Percentiles rank a stretch among this genome's conserved stretches.
Evolutionary conservation across 2,113 vertebrate genomes (phyloP).

Genomic region (Dolichallabes microphthalmus): DNA sequence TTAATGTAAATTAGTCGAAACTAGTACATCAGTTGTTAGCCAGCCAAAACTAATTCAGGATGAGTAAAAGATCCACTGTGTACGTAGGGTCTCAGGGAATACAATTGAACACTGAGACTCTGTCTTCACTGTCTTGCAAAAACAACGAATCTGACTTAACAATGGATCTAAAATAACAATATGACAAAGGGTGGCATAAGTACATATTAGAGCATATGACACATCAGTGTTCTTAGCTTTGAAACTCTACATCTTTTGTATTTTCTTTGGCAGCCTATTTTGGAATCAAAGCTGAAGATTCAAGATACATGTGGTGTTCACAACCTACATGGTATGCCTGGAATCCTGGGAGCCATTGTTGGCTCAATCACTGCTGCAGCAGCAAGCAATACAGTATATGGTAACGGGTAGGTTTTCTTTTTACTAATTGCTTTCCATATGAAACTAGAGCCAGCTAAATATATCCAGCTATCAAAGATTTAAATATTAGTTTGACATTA

Average conservation of each 20-base stretch:
- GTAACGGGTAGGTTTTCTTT: constrained; percentile 75
- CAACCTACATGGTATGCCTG: constrained; percentile 89
- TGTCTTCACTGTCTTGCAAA: neutral
- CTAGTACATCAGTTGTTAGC: neutral
- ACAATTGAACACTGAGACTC: neutral
- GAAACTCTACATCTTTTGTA: neutral
- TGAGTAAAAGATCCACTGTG: neutral
- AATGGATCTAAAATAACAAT: neutral
- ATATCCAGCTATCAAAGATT: neutral
- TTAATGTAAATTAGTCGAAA: neutral
- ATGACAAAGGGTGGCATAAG: neutral
- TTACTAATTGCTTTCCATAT: neutral
- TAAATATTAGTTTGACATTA: neutral
- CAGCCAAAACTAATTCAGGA: neutral
- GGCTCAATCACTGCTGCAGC: constrained; percentile 74
- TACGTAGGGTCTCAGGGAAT: neutral
- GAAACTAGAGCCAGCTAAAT: neutral
- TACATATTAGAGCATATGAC: neutral
- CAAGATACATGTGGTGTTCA: constrained; percentile 89
- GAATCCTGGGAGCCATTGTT: constrained; percentile 81
- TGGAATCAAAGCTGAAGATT: constrained; percentile 79
- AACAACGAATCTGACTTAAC: neutral
- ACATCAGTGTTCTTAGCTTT: neutral
- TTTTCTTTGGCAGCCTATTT: constrained; percentile 71
- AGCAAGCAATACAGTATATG: constrained; percentile 73